Conservation (phyloP, 2,797 vertebrate species). For the Myiotriccus ornatus region DNA sequence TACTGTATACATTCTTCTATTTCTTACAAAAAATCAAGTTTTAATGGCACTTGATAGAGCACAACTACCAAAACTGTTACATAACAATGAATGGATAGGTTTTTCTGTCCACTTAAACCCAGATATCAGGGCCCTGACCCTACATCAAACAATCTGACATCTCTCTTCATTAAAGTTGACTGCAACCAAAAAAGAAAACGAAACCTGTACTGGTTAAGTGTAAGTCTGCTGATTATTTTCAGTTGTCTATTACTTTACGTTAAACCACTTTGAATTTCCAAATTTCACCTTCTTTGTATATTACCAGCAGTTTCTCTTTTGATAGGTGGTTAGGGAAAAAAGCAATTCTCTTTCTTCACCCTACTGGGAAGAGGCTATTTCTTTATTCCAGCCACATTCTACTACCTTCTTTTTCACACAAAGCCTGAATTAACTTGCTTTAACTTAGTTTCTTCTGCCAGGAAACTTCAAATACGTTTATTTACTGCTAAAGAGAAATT, state of each 20-base stretch:
- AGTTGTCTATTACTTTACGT: background rate
- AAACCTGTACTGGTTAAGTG: accelerated
- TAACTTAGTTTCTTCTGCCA: background rate
- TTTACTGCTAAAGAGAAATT: background rate
- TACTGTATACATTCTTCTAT: slow-evolving; percentile 37
- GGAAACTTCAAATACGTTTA: background rate
- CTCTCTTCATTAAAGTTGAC: background rate
- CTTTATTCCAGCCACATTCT: background rate
- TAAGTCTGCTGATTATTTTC: background rate
- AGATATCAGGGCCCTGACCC: background rate
- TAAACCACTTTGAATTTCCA: background rate
- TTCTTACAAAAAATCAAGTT: background rate
- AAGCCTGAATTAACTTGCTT: background rate
- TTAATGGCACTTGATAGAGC: background rate
- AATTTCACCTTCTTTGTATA: background rate
- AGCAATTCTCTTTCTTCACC: background rate
- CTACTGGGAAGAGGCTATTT: background rate
- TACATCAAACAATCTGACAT: background rate
- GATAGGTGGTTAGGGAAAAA: background rate
- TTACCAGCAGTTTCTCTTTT: background rate
- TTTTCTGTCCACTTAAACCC: background rate
- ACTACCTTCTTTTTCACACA: accelerated
- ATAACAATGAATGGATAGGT: background rate
- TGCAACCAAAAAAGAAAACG: background rate
- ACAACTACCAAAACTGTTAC: background rate